phyloP scores from a whole-genome alignment of 1,140 invertebrate species.

The Drosophila orosa region DNA sequence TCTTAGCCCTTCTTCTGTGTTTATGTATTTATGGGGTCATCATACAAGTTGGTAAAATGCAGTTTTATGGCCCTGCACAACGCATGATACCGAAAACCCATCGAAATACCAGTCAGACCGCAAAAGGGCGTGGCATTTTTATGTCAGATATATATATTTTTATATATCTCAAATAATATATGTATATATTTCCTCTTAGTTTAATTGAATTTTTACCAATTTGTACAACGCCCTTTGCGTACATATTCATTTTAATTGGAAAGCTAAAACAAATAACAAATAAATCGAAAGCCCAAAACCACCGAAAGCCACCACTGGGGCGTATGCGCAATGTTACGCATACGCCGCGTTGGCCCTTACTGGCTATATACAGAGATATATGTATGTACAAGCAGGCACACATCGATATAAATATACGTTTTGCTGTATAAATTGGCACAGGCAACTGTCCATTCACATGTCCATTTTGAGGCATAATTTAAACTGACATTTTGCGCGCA shows the following conservation, averaged over 20 bases:
- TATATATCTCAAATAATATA: conserved; percentile 6
- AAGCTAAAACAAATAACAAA: conserved; percentile 50
- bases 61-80: conserved; percentile 15
- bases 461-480: conserved; percentile 72
- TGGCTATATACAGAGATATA: conserved; percentile 8
- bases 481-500: conserved; percentile 67
- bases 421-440: conserved; percentile 53
- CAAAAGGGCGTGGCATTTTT: conserved; percentile 34
- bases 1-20: not conserved
- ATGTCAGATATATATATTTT: conserved; percentile 12
- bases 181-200: conserved; percentile 24
- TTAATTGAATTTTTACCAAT: conserved; percentile 50
- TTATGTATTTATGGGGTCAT: conserved; percentile 46
- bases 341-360: conserved; percentile 48
- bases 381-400: not conserved
- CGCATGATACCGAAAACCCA: not conserved
- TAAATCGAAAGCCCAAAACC: conserved; percentile 22
- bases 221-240: conserved; percentile 4
- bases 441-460: conserved; percentile 62
- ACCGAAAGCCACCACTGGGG: conserved; percentile 17
- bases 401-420: conserved; percentile 18
- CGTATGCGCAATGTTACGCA: conserved; percentile 63
- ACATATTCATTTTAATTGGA: conserved; percentile 41
- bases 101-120: not conserved
- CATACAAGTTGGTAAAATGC: conserved; percentile 25